Evolutionary conservation across 1,140 invertebrate species (phyloP), one percentile per base, ranked within the genome.

Genomic region (Neuroterus valhalla): DNA sequence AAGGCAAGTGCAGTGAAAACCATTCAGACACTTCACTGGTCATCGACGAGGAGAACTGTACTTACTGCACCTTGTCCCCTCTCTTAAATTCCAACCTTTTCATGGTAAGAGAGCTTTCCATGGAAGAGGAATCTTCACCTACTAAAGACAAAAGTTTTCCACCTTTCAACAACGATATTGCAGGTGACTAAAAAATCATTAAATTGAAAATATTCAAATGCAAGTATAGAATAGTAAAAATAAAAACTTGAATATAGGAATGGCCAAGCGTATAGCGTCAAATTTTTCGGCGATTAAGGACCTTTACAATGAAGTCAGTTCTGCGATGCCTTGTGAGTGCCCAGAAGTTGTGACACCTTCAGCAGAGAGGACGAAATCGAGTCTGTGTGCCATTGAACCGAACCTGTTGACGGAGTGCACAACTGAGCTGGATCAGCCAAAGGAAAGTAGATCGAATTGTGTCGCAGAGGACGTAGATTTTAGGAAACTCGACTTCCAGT

Each of bases 401-500:
- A 62, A 62, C 31, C 2, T 8, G n/a, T 23, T 62, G 8, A 12
- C 14, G 14, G 55, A 62, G 31, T 62, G 55, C 2, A 71, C 71
- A 26, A 38, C 11, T 38, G 75, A 66, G 68, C 81, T 14, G 19
- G 67, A 43, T 46, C 75, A 50, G 67, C 21, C 12, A 31, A 83
- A 10, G 52, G 70, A 44, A 44, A 62, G 42, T 66, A 68, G 67
- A 15, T 44, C 52, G 4, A 42, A 26, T n/a, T 72, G 62, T 6
- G 15, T 17, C 15, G 52, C 23, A 2, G 79, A 81, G 21, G 71
- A 78, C 43, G 62, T n/a, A 0, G 74, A 76, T 10, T 62, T 80
- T 0, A 70, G 72, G n/a, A 72, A 70, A 23, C 26, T 67, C 0
- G 78, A 82, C 14, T 23, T 68, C 4, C 81, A 84, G 10, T 82